Evolutionary conservation across 2,888 invertebrate species (phyloP), one percentile per base, ranked within the genome.

Genomic region (Eudasyphora cyanicolor): DNA sequence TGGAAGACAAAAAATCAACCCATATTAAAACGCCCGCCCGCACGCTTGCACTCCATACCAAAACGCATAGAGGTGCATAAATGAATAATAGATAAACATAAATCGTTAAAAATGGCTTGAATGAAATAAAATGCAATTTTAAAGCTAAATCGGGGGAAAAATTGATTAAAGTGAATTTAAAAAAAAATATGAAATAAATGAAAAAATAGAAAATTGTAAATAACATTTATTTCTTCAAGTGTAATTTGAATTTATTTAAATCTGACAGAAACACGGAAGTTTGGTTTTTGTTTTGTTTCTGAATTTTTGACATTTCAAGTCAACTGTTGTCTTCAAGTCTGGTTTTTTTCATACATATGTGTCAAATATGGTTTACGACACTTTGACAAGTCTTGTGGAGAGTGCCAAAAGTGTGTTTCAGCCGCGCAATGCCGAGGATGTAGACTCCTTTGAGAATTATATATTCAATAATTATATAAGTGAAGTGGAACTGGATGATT

Each of bases 371-470:
- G 86, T 86, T 1, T 82, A 86, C 35, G 87, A 86, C 17, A 86
- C 86, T 7, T 71, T 89, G 42, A 87, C 79, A 64, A 86, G 67
- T 85, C 82, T 88, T 5, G 83, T 88, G 45, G 86, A 81, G 7
- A 86, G 86, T 79, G 86, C 88, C 1, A 88, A 86, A 79, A 86
- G 87, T 75, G 86, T 86, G 17, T 87, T 88, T 71, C 85, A 86
- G 21, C 86, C 87, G 14, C 79, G 74, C 67, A 86, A 82, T 54
- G 86, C 87, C 29, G 54, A 85, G 62, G 87, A 88, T 82, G 38
- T 87, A 45, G 84, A 79, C 7, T 82, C 82, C 6, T 87, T 87
- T 79, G 86, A 87, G 69, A 82, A 77, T 54, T 86, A 86, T 73
- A 84, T 86, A 51, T 86, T 80, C 76, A 87, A 86, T 24, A 87